A percentile compares a stretch with the other conserved stretches of the same genome.
phyloP scores from a whole-genome alignment of 1,140 invertebrate species.

The Brachionus calyciflorus region DNA sequence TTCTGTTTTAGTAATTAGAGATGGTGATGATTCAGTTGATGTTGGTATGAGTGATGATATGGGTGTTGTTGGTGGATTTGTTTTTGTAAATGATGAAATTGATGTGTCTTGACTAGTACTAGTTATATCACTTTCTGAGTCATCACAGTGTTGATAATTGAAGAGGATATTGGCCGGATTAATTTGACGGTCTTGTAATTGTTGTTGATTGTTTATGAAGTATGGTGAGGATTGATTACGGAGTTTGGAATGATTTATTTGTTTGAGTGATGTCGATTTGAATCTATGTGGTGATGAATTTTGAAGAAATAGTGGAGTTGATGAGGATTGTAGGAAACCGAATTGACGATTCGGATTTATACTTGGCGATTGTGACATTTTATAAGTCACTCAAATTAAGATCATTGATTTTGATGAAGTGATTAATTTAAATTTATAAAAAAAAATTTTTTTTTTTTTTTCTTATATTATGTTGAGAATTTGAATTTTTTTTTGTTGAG shows the following conservation, averaged over 20 bases:
- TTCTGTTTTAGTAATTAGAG: not conserved
- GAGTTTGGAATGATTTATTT: not conserved
- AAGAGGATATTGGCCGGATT: not conserved
- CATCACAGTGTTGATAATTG: slow-evolving; percentile 28
- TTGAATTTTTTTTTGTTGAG: not conserved
- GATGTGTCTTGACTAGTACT: not conserved
- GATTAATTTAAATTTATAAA: too few relatives aligned
- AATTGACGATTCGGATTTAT: not conserved
- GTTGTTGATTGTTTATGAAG: not conserved
- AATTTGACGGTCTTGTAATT: not conserved
- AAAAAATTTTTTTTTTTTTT: too few relatives aligned
- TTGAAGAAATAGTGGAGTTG: not conserved
- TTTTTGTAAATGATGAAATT: not conserved
- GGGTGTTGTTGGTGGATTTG: not conserved
- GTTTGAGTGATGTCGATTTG: not conserved
- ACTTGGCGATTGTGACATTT: slow-evolving; percentile 4
- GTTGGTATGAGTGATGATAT: not conserved
- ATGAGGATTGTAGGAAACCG: slow-evolving; percentile 13
- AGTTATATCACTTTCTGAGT: not conserved
- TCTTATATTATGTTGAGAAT: too few relatives aligned
- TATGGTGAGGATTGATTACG: slow-evolving; percentile 23
- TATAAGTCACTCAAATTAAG: not conserved
- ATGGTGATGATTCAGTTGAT: slow-evolving; percentile 11
- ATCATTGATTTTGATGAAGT: not conserved
- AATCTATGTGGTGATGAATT: not conserved